Conservation (phyloP, 2,113 vertebrate species). For the Helogale parvula region DNA sequence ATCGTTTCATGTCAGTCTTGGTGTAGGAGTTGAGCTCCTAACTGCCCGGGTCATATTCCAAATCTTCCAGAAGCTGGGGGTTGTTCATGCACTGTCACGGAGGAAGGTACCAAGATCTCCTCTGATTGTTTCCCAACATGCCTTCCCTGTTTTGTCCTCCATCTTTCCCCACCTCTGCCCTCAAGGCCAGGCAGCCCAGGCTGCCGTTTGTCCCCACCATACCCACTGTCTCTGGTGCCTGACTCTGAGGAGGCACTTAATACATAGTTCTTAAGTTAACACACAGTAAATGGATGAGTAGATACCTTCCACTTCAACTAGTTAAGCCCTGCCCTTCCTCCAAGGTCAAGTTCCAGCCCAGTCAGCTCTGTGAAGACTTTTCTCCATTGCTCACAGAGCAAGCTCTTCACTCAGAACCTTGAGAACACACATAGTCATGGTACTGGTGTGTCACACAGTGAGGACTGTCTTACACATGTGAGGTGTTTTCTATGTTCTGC, state of each 20-base stretch:
- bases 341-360: background rate
- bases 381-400: background rate
- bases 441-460: background rate
- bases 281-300: background rate
- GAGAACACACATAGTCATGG: background rate
- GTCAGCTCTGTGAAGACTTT: background rate
- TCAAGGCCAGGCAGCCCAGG: background rate
- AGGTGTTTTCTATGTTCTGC: background rate
- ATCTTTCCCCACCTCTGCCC: background rate
- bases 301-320: background rate
- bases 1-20: background rate
- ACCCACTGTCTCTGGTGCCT: background rate
- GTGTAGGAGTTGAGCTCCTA: background rate
- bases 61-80: background rate
- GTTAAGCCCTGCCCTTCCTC: background rate
- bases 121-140: background rate
- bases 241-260: background rate
- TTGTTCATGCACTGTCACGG: no score
- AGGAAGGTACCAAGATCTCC: background rate
- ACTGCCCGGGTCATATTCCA: background rate
- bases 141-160: background rate
- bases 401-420: background rate
- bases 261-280: background rate
- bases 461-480: accelerated
- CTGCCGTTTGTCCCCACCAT: background rate